phyloP scores from a whole-genome alignment of 2,888 invertebrate species.

The Orchestes rusci region DNA sequence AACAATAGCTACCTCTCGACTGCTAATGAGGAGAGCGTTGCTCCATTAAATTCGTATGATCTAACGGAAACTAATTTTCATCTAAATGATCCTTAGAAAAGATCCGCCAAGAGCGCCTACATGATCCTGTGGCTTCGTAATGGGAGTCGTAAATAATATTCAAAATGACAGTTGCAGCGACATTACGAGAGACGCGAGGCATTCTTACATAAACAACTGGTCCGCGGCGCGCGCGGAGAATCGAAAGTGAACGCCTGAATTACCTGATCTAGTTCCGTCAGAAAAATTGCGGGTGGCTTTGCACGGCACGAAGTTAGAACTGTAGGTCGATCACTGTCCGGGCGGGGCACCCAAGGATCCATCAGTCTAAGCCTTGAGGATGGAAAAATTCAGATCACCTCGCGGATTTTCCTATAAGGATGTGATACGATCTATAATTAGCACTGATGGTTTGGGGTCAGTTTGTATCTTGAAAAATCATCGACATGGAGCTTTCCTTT shows the following conservation, averaged over 20 bases:
- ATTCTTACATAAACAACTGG: conserved; percentile 25
- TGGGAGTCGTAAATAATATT: conserved; percentile 20
- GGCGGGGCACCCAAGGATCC: conserved; percentile 37
- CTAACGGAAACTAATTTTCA: no score
- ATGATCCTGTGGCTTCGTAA: conserved; percentile 12
- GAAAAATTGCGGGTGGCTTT: conserved; percentile 36
- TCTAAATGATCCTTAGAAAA: conserved; percentile 3
- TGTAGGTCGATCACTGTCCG: conserved; percentile 36
- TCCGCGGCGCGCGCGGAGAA: conserved; percentile 18
- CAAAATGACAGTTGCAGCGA: conserved; percentile 15
- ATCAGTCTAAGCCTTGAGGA: no score
- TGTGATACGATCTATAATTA: no score
- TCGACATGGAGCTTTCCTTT: no score
- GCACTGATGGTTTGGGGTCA: no score
- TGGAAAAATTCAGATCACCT: no score
- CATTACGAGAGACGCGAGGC: conserved; percentile 12
- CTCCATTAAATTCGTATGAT: no score
- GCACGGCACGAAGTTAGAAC: no score
- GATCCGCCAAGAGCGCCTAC: conserved; percentile 13
- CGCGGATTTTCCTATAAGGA: no score
- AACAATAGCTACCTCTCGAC: no score
- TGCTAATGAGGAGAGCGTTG: no score
- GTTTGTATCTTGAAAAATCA: no score
- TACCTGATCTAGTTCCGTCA: conserved; percentile 34
- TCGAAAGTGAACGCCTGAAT: conserved; percentile 27